These are phyloP conservation scores for Bruchidius siliquastri DNA, from an alignment of 2,888 invertebrate species.

Conservation along the genomic window DNA sequence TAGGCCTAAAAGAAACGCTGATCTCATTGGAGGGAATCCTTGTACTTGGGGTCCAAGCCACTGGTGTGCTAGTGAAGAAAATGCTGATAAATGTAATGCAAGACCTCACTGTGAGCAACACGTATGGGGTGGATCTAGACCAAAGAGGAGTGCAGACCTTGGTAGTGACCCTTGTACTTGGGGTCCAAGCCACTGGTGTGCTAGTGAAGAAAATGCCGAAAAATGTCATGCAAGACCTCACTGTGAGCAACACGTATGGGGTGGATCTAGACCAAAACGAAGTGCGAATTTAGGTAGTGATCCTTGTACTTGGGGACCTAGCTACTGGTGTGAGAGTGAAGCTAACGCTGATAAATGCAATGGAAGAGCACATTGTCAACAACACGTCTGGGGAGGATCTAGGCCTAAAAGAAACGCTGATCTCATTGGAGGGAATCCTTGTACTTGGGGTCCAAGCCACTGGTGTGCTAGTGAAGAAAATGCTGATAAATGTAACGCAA, in stretches of 20 bases:
- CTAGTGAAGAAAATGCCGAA: neutral
- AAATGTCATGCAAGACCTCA: neutral
- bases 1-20: neutral
- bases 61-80: slow-evolving; percentile 60
- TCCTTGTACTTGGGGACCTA: slow-evolving; percentile 42
- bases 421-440: slow-evolving; percentile 39
- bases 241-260: neutral
- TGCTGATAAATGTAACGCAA: slow-evolving; percentile 43
- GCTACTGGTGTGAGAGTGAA: slow-evolving; percentile 65
- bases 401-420: neutral
- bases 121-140: neutral
- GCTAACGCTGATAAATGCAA: slow-evolving; percentile 48
- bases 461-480: slow-evolving; percentile 61
- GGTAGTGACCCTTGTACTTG: neutral
- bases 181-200: neutral
- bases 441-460: slow-evolving; percentile 71
- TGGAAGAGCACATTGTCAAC: slow-evolving; percentile 44
- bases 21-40: neutral
- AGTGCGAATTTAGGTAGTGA: slow-evolving; percentile 25
- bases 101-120: neutral
- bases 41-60: slow-evolving; percentile 52
- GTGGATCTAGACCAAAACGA: slow-evolving; percentile 25
- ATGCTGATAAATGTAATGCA: slow-evolving; percentile 51
- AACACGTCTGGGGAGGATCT: neutral
- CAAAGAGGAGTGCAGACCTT: neutral